Evolutionary conservation across 2,888 invertebrate genomes (phyloP).

Genomic region (Barypeithes pellucidus): DNA sequence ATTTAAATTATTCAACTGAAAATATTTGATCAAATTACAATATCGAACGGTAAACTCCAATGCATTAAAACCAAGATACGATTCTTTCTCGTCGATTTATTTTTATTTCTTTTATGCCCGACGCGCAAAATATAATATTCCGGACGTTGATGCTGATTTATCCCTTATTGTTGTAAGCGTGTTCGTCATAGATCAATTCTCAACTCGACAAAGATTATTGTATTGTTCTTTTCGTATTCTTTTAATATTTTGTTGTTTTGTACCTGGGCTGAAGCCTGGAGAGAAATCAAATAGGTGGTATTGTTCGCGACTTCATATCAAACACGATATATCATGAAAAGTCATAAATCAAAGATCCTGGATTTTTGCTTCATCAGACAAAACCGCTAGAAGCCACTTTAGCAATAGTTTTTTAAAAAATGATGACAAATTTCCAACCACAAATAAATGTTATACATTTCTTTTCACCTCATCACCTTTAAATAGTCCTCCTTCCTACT

Average conservation of each 20-base stretch:
- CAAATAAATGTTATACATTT: no score
- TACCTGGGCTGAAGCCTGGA: constrained; percentile 20
- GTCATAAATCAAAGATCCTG: constrained; percentile 19
- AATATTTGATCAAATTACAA: not conserved
- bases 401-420: not conserved
- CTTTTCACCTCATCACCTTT: no score
- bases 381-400: not conserved
- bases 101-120: constrained; percentile 17
- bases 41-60: constrained; percentile 7
- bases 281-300: not conserved
- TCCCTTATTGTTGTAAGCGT: constrained; percentile 20
- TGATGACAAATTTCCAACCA: no score
- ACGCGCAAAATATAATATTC: constrained; percentile 13
- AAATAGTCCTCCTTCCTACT: no score
- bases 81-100: constrained; percentile 29
- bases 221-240: not conserved
- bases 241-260: constrained; percentile 20
- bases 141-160: constrained; percentile 25
- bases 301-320: constrained; percentile 16
- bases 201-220: constrained; percentile 13
- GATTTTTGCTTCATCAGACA: constrained; percentile 19
- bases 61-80: constrained; percentile 21
- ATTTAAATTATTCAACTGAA: not conserved
- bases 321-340: constrained; percentile 29
- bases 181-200: constrained; percentile 11